A percentile compares a stretch with the other conserved stretches of the same genome.
These are phyloP conservation scores for Teleogryllus occipitalis DNA, from an alignment of 1,140 invertebrate species.

Conservation along the genomic window DNA sequence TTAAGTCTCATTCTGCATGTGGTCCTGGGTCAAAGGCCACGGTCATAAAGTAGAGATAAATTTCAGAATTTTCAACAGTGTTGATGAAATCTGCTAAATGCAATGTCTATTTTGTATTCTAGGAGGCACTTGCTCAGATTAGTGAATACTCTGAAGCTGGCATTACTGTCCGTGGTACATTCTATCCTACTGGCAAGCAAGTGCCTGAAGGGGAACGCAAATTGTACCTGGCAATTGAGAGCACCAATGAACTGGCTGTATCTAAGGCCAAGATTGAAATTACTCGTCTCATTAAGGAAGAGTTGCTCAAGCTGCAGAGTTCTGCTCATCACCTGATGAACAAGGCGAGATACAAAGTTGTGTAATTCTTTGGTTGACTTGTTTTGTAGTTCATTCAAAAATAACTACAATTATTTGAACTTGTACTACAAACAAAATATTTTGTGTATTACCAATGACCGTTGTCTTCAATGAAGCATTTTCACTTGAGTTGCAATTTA, in stretches of 20 bases:
- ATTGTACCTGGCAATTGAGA: constrained; percentile 97
- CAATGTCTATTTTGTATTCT: constrained; percentile 29
- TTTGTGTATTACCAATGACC: no score
- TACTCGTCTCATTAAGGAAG: constrained; percentile 94
- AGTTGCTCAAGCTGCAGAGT: constrained; percentile 85
- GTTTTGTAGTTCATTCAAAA: no score
- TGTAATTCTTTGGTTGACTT: constrained; percentile 44
- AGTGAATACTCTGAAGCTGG: constrained; percentile 98
- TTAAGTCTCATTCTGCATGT: no score
- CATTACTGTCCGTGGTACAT: constrained; percentile 96
- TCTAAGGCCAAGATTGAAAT: constrained; percentile 98
- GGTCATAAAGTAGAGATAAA: constrained; percentile 8
- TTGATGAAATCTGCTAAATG: no score
- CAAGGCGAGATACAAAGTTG: constrained; percentile 90
- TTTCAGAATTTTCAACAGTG: neutral
- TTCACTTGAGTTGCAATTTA: no score
- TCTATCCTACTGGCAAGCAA: constrained; percentile 80
- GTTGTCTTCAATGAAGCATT: no score
- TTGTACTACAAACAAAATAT: no score
- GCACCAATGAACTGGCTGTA: constrained; percentile 92
- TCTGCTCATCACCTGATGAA: constrained; percentile 79
- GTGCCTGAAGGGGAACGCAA: constrained; percentile 93
- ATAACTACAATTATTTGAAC: no score
- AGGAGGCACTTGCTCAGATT: constrained; percentile 95
- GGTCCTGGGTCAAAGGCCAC: no score